Percentiles rank a stretch among this genome's conserved stretches.
phyloP scores from a whole-genome alignment of 2,888 invertebrate species.

The Icerya purchasi region DNA sequence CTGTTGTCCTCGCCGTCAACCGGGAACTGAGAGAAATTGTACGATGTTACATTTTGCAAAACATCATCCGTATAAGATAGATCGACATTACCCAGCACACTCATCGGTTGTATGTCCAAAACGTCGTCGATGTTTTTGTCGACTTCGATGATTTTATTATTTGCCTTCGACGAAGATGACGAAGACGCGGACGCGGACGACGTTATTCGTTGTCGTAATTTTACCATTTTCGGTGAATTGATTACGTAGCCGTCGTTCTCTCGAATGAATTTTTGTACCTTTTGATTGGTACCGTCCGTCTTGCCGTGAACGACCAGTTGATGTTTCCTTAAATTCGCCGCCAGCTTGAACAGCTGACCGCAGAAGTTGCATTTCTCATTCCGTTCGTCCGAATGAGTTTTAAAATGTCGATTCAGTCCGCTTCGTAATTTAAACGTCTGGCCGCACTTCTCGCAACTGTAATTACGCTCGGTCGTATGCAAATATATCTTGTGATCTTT shows the following conservation, averaged over 20 bases:
- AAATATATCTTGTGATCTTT: conserved; percentile 11
- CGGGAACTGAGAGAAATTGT: not conserved
- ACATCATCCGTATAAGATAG: conserved; percentile 8
- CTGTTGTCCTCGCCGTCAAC: too few relatives aligned
- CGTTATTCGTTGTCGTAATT: conserved; percentile 4
- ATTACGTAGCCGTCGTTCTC: conserved; percentile 10
- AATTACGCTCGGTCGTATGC: conserved; percentile 12
- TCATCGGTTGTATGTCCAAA: conserved; percentile 9
- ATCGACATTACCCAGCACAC: conserved; percentile 7
- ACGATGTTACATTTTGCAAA: not conserved
- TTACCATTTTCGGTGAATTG: conserved; percentile 5
- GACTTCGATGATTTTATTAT: not conserved
- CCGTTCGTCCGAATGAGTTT: conserved; percentile 25
- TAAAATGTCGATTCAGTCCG: conserved; percentile 36
- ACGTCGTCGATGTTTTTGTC: conserved; percentile 1
- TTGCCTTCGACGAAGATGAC: not conserved
- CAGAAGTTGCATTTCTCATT: conserved; percentile 17
- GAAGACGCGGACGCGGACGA: not conserved
- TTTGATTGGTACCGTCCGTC: conserved; percentile 5
- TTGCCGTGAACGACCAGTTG: conserved; percentile 8
- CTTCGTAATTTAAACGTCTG: conserved; percentile 23
- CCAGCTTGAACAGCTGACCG: conserved; percentile 11
- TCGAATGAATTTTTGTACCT: conserved; percentile 4
- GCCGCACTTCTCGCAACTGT: conserved; percentile 12
- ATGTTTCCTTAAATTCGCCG: conserved; percentile 11